These are phyloP conservation scores for Molorchus minor DNA, from an alignment of 2,888 invertebrate genomes.

Conservation along the genomic window DNA sequence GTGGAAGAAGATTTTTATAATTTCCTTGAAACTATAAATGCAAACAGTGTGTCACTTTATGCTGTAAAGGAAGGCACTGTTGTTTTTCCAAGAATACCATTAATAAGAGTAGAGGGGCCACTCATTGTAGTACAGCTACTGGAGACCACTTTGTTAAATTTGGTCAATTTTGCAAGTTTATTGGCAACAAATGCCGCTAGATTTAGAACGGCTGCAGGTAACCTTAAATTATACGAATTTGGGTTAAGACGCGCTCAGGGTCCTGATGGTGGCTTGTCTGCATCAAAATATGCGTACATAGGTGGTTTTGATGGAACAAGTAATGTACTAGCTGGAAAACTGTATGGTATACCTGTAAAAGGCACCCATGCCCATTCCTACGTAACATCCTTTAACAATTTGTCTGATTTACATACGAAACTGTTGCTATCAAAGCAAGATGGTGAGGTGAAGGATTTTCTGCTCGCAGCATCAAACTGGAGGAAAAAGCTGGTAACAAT, in stretches of 20 bases:
- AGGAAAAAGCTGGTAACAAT: slow-evolving; percentile 73
- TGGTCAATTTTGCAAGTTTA: slow-evolving; percentile 96
- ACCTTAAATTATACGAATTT: slow-evolving; percentile 91
- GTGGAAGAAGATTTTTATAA: slow-evolving; percentile 91
- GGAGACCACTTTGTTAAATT: slow-evolving; percentile 94
- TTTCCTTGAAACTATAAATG: slow-evolving; percentile 83
- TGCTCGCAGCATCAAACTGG: slow-evolving; percentile 74
- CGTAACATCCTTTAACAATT: slow-evolving; percentile 86
- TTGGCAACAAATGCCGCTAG: slow-evolving; percentile 98
- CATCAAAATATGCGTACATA: slow-evolving; percentile 96
- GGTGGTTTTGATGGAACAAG: slow-evolving; percentile 98
- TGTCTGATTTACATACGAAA: slow-evolving; percentile 67
- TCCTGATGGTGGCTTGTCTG: slow-evolving; percentile 96
- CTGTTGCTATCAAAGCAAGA: slow-evolving; percentile 52
- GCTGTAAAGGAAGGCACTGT: slow-evolving; percentile 96
- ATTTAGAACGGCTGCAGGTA: slow-evolving; percentile 93
- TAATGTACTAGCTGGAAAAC: slow-evolving; percentile 96
- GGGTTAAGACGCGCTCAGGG: slow-evolving; percentile 98
- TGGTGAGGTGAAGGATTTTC: slow-evolving; percentile 67
- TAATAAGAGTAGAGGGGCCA: slow-evolving; percentile 93
- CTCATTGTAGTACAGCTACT: slow-evolving; percentile 92
- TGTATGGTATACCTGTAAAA: slow-evolving; percentile 95
- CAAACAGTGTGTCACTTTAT: slow-evolving; percentile 84
- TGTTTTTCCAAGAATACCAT: slow-evolving; percentile 94
- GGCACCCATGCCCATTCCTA: slow-evolving; percentile 99